These are phyloP conservation scores for Rhagoletis zephyria DNA, from an alignment of 1,140 invertebrate genomes.

Conservation along the genomic window DNA sequence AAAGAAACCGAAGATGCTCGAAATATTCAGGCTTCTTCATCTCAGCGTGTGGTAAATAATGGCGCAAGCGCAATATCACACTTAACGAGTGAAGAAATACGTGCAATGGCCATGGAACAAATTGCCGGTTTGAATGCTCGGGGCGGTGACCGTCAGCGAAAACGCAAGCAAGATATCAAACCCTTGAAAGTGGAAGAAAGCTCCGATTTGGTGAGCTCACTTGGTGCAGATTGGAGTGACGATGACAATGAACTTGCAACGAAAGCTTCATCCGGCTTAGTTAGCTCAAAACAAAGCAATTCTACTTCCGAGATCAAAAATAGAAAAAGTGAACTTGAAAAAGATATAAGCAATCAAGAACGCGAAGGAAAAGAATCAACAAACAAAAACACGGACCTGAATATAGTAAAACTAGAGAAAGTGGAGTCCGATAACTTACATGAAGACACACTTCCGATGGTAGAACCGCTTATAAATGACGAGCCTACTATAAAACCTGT, in stretches of 20 bases:
- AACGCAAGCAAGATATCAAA: constrained; percentile 63
- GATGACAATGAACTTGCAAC: constrained; percentile 56
- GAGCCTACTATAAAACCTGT: not conserved
- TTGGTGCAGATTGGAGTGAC: constrained; percentile 70
- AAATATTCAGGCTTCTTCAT: not conserved
- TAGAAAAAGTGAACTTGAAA: not conserved
- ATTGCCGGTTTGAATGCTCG: constrained; percentile 62
- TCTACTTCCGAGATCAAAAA: not conserved
- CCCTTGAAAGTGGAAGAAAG: constrained; percentile 62
- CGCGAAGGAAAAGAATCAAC: constrained; percentile 60
- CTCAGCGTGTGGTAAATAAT: constrained; percentile 47
- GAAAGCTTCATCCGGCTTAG: not conserved
- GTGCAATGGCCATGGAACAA: constrained; percentile 67
- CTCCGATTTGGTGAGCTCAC: constrained; percentile 59
- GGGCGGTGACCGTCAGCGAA: constrained; percentile 55
- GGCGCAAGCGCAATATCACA: not conserved
- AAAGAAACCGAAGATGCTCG: not conserved
- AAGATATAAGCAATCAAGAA: not conserved
- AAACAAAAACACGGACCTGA: not conserved
- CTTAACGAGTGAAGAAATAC: constrained; percentile 63
- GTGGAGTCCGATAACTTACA: not conserved
- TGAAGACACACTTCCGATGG: too few species aligned
- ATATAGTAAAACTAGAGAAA: not conserved
- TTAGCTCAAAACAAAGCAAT: not conserved
- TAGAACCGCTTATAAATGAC: not conserved